Conservation (phyloP, 2,888 invertebrate genomes). For the Drosophila paracracens region DNA sequence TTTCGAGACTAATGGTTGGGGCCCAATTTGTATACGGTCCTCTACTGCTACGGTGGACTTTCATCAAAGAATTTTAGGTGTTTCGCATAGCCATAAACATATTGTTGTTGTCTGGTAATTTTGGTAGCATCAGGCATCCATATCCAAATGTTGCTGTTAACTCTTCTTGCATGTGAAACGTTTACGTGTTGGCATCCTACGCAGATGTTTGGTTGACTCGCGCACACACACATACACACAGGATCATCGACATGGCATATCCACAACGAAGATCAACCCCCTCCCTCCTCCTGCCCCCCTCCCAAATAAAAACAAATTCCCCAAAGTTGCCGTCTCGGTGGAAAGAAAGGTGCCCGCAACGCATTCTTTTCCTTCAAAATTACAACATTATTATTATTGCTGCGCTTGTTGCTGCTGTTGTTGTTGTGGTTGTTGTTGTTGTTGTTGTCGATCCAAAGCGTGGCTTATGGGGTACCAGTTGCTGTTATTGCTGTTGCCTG, state of each 20-base stretch:
- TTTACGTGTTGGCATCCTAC: conserved; percentile 75
- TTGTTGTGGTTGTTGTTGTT: conserved; percentile 15
- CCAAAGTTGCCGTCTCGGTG: conserved; percentile 10
- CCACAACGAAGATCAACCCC: neutral
- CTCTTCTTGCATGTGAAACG: conserved; percentile 71
- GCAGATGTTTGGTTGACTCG: conserved; percentile 39
- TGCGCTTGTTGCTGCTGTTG: conserved; percentile 44
- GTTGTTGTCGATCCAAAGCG: conserved; percentile 40
- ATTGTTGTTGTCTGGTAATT: conserved; percentile 46
- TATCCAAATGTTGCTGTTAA: conserved; percentile 56
- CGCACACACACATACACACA: conserved; percentile 4
- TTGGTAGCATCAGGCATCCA: conserved; percentile 48
- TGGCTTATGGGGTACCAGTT: conserved; percentile 55
- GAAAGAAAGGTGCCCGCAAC: conserved; percentile 57
- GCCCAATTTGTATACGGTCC: conserved; percentile 76
- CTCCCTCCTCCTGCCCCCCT: neutral
- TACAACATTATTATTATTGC: conserved; percentile 77
- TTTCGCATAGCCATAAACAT: conserved; percentile 75
- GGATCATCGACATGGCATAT: conserved; percentile 24
- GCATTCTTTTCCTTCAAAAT: conserved; percentile 71
- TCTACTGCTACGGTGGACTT: conserved; percentile 46
- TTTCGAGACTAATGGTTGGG: conserved; percentile 73
- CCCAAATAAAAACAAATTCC: conserved; percentile 1
- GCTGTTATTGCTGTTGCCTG: conserved; percentile 29
- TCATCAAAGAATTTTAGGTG: conserved; percentile 75